Evolutionary conservation across 2,888 invertebrate genomes (phyloP).

Genomic region (Carpatolechia fugitivella): DNA sequence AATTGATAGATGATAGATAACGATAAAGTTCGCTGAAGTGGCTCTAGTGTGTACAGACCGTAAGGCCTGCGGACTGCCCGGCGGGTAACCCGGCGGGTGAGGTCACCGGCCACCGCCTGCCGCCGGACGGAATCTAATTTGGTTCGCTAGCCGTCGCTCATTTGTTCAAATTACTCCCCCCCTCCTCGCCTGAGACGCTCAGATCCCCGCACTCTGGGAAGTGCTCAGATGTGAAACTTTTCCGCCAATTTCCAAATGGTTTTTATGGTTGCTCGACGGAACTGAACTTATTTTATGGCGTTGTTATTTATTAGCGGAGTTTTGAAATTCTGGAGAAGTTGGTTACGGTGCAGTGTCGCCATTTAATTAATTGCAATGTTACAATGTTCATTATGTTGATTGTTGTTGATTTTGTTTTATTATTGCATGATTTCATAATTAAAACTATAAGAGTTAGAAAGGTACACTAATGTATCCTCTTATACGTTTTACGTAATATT

Average conservation of each 20-base stretch:
- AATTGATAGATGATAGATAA: too few species aligned
- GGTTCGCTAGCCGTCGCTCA: slow-evolving; percentile 81
- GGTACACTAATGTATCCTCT: too few species aligned
- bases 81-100: slow-evolving; percentile 21
- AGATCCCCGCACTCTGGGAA: slow-evolving; percentile 12
- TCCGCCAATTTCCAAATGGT: slow-evolving; percentile 14
- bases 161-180: slow-evolving; percentile 81
- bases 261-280: slow-evolving; percentile 3
- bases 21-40: not conserved
- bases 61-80: slow-evolving; percentile 8
- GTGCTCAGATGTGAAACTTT: slow-evolving; percentile 24
- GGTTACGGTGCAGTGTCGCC: too few species aligned
- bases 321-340: not conserved
- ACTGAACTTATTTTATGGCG: slow-evolving; percentile 8
- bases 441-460: too few species aligned
- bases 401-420: too few species aligned
- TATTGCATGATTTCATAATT: too few species aligned
- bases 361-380: too few species aligned
- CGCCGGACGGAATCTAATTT: slow-evolving; percentile 80
- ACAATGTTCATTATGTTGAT: too few species aligned
- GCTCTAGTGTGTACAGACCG: not conserved
- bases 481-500: too few species aligned
- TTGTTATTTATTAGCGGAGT: not conserved
- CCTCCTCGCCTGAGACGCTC: slow-evolving; percentile 11
- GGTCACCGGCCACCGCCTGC: slow-evolving; percentile 31